Evolutionary conservation across 2,797 vertebrate species (phyloP).

Genomic region (Peromyscus aztecus): DNA sequence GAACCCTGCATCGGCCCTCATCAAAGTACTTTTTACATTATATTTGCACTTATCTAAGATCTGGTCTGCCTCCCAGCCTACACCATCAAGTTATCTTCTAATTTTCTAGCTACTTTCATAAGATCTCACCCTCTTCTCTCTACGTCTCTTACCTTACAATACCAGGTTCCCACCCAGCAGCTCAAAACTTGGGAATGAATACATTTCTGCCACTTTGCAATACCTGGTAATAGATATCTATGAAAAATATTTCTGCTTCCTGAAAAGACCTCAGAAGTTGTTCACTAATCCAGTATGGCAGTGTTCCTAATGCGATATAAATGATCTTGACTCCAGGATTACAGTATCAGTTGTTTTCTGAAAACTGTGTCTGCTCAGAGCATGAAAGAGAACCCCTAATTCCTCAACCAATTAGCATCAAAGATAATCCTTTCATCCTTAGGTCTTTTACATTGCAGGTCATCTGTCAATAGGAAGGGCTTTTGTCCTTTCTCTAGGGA

Average conservation of each 20-base stretch:
- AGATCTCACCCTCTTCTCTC: background rate
- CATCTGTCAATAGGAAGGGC: conserved; percentile 41
- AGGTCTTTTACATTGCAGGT: conserved; percentile 60
- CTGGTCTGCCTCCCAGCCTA: background rate
- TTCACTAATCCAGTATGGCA: background rate
- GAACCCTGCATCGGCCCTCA: background rate
- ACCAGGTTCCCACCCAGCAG: background rate
- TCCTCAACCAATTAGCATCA: conserved; percentile 65
- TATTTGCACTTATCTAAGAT: background rate
- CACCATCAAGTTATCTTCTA: background rate
- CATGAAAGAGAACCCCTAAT: conserved; percentile 75
- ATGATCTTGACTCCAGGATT: conserved; percentile 75
- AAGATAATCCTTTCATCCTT: conserved; percentile 70
- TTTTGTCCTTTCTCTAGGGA: background rate
- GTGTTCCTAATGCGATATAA: conserved; percentile 68
- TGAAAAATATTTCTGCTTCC: conserved; percentile 60
- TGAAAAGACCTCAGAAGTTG: conserved; percentile 56
- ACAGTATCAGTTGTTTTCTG: conserved; percentile 19
- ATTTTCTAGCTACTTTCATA: background rate
- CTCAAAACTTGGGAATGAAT: background rate
- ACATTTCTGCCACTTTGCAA: background rate
- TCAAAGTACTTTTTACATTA: background rate
- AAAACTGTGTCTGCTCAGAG: conserved; percentile 37
- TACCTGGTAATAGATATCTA: background rate
- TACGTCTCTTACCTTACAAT: background rate